These are phyloP conservation scores for Halichoeres trimaculatus DNA, from an alignment of 2,113 vertebrate species.

Conservation along the genomic window DNA sequence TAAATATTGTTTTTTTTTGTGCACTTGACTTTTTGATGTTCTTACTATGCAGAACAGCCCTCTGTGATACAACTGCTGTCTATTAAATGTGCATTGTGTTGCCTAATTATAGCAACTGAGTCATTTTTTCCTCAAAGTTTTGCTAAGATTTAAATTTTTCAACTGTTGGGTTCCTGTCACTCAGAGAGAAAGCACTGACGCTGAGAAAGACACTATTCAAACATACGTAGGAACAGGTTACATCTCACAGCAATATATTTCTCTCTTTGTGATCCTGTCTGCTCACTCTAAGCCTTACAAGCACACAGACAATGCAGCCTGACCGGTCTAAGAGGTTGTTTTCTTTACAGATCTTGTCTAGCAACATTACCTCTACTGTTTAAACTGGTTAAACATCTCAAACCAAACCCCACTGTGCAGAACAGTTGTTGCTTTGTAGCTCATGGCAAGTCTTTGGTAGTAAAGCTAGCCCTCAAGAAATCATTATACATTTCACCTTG, in stretches of 20 bases:
- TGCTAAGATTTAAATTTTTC: too few species aligned
- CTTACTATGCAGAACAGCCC: background rate
- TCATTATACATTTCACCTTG: background rate
- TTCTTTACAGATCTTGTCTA: constrained; percentile 28
- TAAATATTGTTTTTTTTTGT: constrained; percentile 48
- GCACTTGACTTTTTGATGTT: constrained; percentile 50
- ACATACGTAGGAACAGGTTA: background rate
- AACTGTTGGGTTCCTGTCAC: background rate
- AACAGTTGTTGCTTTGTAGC: constrained; percentile 6
- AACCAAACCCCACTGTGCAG: constrained; percentile 17
- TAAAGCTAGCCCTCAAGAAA: background rate
- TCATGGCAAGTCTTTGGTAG: background rate
- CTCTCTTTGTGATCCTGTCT: background rate
- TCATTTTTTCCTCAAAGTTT: background rate
- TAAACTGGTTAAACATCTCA: constrained; percentile 28
- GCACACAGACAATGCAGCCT: constrained; percentile 58
- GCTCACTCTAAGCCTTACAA: background rate
- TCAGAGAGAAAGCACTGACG: background rate
- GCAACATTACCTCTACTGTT: constrained; percentile 54
- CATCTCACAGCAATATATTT: constrained; percentile 2
- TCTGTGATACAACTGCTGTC: constrained; percentile 32
- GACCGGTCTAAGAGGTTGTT: constrained; percentile 60
- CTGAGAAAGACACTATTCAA: constrained; percentile 7
- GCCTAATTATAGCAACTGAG: background rate
- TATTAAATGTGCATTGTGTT: constrained; percentile 58